These are phyloP conservation scores for Typhlichthys subterraneus DNA, from an alignment of 2,797 vertebrate genomes.

Conservation along the genomic window DNA sequence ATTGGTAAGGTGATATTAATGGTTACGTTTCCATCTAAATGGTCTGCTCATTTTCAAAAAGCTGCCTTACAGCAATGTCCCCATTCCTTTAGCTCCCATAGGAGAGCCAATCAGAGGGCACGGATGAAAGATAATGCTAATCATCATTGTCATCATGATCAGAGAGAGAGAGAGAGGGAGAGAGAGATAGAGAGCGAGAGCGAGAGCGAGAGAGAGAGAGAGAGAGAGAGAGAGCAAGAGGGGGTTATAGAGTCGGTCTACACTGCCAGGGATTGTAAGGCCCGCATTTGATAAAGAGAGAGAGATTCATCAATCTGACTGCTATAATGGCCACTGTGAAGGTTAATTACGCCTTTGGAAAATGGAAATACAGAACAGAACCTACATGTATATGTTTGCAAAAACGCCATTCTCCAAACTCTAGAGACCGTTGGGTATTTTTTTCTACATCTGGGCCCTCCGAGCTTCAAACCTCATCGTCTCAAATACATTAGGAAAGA, in stretches of 20 bases:
- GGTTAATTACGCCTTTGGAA: too few relatives aligned
- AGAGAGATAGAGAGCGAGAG: slow-evolving; percentile 4
- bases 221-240: not conserved
- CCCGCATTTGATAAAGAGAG: too few relatives aligned
- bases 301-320: too few relatives aligned
- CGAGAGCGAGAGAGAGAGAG: not conserved
- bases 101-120: slow-evolving; percentile 49
- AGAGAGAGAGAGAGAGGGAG: slow-evolving; percentile 1
- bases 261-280: too few relatives aligned
- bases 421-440: not conserved
- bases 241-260: not conserved
- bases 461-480: not conserved
- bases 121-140: slow-evolving; percentile 51
- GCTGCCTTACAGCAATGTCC: not conserved
- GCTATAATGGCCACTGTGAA: too few relatives aligned
- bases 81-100: slow-evolving; percentile 38
- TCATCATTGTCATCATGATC: slow-evolving; percentile 27
- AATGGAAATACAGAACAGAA: too few relatives aligned
- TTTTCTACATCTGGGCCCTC: not conserved
- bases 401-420: too few relatives aligned
- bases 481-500: not conserved
- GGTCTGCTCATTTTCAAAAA: too few relatives aligned
- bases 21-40: too few relatives aligned
- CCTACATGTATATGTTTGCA: too few relatives aligned
- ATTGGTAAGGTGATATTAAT: too few relatives aligned